Percentiles rank a stretch among this genome's conserved stretches.
Evolutionary conservation across 2,888 invertebrate species (phyloP).

Genomic region (Phyllotreta striolata): DNA sequence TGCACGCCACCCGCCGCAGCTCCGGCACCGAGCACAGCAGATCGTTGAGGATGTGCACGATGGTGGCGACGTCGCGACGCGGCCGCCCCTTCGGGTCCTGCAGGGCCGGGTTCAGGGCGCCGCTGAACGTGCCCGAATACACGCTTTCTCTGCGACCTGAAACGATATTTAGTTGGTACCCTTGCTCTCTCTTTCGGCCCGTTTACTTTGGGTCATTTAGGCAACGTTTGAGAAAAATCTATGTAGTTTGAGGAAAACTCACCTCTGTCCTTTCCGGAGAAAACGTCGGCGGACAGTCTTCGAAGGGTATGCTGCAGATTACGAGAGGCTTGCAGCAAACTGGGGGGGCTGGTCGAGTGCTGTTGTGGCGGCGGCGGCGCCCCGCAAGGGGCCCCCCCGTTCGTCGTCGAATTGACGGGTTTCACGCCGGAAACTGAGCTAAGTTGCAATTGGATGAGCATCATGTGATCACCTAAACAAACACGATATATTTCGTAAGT

Average conservation of each 20-base stretch:
- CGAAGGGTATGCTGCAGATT: slow-evolving; percentile 91
- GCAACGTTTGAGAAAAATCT: neutral
- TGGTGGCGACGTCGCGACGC: slow-evolving; percentile 92
- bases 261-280: slow-evolving; percentile 68
- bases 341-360: slow-evolving; percentile 53
- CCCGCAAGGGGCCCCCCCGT: slow-evolving; percentile 1
- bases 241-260: slow-evolving; percentile 28
- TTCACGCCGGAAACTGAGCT: slow-evolving; percentile 78
- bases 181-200: no score
- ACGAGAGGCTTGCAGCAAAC: slow-evolving; percentile 86
- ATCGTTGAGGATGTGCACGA: slow-evolving; percentile 95
- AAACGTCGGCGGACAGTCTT: slow-evolving; percentile 88
- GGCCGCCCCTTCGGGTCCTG: slow-evolving; percentile 93
- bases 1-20: slow-evolving; percentile 54
- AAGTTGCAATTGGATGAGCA: slow-evolving; percentile 93
- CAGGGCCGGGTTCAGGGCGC: slow-evolving; percentile 90
- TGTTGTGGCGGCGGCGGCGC: slow-evolving; percentile 1
- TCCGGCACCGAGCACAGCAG: slow-evolving; percentile 84
- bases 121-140: slow-evolving; percentile 96
- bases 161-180: no score
- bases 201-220: slow-evolving; percentile 1
- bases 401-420: slow-evolving; percentile 48
- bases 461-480: slow-evolving; percentile 92
- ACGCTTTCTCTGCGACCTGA: slow-evolving; percentile 94
- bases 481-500: neutral